These are phyloP conservation scores for Phymanthus crucifer DNA, from an alignment of 92 coral and sea anemone genomes.

Conservation along the genomic window DNA sequence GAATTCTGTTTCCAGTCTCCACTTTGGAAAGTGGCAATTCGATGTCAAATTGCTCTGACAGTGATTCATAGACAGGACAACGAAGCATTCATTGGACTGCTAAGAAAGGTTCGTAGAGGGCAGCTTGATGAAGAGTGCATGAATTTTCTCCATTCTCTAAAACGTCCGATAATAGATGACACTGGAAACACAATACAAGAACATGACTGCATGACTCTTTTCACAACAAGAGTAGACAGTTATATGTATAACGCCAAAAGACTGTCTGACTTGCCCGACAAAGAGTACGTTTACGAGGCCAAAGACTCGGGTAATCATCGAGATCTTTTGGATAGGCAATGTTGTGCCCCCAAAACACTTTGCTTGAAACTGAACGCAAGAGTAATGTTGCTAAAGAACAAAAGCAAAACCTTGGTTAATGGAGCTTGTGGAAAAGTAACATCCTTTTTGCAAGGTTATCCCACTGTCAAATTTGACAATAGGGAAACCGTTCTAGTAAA, in stretches of 20 bases:
- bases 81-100: not conserved
- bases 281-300: not conserved
- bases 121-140: not conserved
- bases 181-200: not conserved
- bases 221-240: not conserved
- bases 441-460: not conserved
- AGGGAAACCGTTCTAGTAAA: not conserved
- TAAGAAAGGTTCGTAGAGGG: not conserved
- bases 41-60: not conserved
- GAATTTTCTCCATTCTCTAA: not conserved
- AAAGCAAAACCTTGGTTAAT: not conserved
- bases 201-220: not conserved
- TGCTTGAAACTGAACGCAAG: not conserved
- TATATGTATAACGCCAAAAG: not conserved
- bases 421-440: not conserved
- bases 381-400: not conserved
- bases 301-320: not conserved
- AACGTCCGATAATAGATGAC: not conserved
- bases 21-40: not conserved
- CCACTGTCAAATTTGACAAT: not conserved
- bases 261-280: not conserved
- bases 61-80: not conserved
- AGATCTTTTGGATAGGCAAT: not conserved
- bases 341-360: not conserved
- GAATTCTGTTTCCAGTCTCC: conserved; percentile 3